Base-by-base conservation (phyloP, 2,888 invertebrate species). In the Flexamia atlantica region DNA sequence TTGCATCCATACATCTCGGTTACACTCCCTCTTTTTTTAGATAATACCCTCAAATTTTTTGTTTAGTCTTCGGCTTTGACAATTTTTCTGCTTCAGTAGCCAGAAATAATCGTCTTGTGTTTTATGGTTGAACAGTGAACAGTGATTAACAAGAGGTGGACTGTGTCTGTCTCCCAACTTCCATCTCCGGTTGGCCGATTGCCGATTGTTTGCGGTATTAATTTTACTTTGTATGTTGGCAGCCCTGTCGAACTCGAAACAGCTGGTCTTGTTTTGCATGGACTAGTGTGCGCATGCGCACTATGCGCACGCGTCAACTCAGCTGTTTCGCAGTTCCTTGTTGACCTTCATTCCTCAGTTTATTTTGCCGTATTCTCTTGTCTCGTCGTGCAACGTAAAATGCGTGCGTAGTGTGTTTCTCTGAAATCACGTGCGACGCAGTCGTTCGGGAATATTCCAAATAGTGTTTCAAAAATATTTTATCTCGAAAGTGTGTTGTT, bases 271-370 rank as follows among this genome's bases (percentile, higher is more conserved):
- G n/a, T n/a, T n/a, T n/a, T n/a, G n/a, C n/a, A n/a, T n/a, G n/a
- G n/a, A n/a, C n/a, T n/a, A n/a, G n/a, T n/a, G n/a, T n/a, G n/a
- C n/a, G n/a, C n/a, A n/a, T n/a, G n/a, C n/a, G n/a, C n/a, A n/a
- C n/a, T n/a, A n/a, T 70, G 70, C 70, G 70, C 70, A 70, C 40
- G 70, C 70, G 70, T 40, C 40, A 70, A 70, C 70, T 40, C 70
- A 70, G 70, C 70, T 70, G 70, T 70, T 70, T 40, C n/a, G 57
- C 23, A 1, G 57, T 57, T 57, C 68, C 68, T 70, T 40, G 70
- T 70, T 70, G 70, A 70, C 70, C 70, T 70, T 70, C 70, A 23
- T 17, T 70, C 23, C 30, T 20, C 23, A 20, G 53, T 70, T 70
- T 40, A 23, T 17, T 70, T 14, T 64, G 53, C 23, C 53, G 53